Conservation (phyloP, 2,888 invertebrate species). For the Eupelmus urozonus region DNA sequence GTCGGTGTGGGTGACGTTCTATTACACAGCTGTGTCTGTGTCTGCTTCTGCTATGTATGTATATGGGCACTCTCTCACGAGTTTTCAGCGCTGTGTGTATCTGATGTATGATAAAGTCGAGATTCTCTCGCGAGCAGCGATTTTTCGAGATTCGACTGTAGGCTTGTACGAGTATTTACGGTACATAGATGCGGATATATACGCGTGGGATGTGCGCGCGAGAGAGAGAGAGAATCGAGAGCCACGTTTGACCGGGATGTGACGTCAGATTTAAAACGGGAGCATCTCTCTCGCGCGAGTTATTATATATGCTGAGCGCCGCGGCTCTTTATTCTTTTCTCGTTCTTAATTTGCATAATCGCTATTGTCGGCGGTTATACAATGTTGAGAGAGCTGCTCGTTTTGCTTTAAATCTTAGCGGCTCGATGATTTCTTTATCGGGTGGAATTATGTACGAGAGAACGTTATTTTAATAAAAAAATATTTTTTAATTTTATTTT, state of each 20-base stretch:
- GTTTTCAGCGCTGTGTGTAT: no score
- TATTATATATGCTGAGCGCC: neutral
- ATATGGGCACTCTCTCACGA: neutral
- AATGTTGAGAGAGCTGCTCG: no score
- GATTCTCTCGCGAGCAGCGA: neutral
- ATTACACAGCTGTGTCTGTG: neutral
- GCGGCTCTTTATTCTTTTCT: no score
- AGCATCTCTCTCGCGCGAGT: no score
- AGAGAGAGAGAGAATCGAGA: conserved; percentile 48
- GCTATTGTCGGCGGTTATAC: no score
- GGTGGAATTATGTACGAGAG: no score
- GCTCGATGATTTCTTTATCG: no score
- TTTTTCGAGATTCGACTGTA: conserved; percentile 21
- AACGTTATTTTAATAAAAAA: no score
- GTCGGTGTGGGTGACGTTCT: conserved; percentile 13
- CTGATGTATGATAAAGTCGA: neutral
- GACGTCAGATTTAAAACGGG: conserved; percentile 69
- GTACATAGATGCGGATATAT: neutral
- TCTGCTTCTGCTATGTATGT: neutral
- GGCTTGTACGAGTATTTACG: no score
- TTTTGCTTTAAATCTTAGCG: no score
- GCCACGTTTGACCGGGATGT: conserved; percentile 77
- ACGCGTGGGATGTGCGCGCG: conserved; percentile 60
- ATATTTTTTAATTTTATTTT: no score
- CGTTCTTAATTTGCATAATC: no score